Conservation (phyloP, 2,888 invertebrate species). For the Panopea generosa region DNA sequence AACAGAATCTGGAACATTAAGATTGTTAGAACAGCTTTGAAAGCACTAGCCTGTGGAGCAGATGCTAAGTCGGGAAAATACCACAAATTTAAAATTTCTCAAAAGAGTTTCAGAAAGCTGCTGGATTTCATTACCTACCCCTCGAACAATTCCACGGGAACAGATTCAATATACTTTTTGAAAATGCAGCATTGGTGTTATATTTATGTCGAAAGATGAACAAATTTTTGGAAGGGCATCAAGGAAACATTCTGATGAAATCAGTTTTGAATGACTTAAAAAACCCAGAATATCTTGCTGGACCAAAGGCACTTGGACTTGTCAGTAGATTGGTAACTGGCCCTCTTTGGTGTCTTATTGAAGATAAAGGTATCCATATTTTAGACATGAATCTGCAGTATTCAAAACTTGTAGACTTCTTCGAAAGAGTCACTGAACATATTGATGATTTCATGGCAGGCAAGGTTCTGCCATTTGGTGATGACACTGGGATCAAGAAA, state of each 20-base stretch:
- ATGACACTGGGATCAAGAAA: conserved; percentile 16
- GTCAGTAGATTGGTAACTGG: conserved; percentile 41
- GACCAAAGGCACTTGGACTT: conserved; percentile 59
- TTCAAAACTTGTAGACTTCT: conserved; percentile 31
- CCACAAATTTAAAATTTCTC: conserved; percentile 31
- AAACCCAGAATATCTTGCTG: conserved; percentile 53
- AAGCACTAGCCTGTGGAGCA: conserved; percentile 38
- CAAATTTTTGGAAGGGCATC: conserved; percentile 34
- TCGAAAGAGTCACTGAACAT: conserved; percentile 21
- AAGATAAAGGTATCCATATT: neutral
- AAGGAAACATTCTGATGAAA: conserved; percentile 50
- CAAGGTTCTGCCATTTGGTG: conserved; percentile 1
- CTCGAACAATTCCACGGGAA: conserved; percentile 54
- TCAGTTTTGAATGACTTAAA: conserved; percentile 53
- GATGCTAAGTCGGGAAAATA: conserved; percentile 41
- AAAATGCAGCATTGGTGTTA: conserved; percentile 17
- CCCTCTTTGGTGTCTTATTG: conserved; percentile 16
- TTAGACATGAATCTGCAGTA: conserved; percentile 24
- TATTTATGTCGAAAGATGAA: conserved; percentile 11
- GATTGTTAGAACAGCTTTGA: conserved; percentile 25
- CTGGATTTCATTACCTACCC: conserved; percentile 24
- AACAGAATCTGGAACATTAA: conserved; percentile 22
- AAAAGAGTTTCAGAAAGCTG: conserved; percentile 28
- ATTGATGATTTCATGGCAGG: conserved; percentile 31
- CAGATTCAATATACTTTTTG: conserved; percentile 62